Evolutionary conservation across 2,797 vertebrate genomes (phyloP).

Genomic region (Alectoris magna): DNA sequence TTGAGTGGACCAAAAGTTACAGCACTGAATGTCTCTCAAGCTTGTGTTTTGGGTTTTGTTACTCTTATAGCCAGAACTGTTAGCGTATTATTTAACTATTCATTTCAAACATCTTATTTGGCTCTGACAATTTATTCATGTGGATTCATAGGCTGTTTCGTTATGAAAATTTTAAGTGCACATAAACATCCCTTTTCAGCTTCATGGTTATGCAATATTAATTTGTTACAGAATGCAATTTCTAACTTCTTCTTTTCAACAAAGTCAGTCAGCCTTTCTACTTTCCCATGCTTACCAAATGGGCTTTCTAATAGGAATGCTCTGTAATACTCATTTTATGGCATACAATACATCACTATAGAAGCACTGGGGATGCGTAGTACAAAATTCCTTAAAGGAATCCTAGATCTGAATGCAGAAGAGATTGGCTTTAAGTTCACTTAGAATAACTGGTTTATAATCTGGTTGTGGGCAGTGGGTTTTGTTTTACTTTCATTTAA

Average conservation of each 20-base stretch:
- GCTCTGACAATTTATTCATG: slow-evolving; percentile 28
- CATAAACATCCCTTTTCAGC: neutral
- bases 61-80: neutral
- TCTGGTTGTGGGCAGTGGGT: neutral
- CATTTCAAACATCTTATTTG: neutral
- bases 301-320: neutral
- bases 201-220: neutral
- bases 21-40: neutral
- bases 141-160: neutral
- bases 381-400: neutral
- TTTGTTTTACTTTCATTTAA: neutral
- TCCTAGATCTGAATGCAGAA: neutral
- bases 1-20: neutral
- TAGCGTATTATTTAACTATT: neutral
- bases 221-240: neutral
- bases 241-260: neutral
- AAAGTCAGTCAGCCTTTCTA: neutral
- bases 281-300: neutral
- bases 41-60: neutral
- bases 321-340: neutral
- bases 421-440: neutral
- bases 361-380: neutral
- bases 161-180: neutral
- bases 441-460: neutral
- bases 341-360: neutral